Evolutionary conservation across 2,113 vertebrate species (phyloP).

Genomic region (Phocoena phocoena): DNA sequence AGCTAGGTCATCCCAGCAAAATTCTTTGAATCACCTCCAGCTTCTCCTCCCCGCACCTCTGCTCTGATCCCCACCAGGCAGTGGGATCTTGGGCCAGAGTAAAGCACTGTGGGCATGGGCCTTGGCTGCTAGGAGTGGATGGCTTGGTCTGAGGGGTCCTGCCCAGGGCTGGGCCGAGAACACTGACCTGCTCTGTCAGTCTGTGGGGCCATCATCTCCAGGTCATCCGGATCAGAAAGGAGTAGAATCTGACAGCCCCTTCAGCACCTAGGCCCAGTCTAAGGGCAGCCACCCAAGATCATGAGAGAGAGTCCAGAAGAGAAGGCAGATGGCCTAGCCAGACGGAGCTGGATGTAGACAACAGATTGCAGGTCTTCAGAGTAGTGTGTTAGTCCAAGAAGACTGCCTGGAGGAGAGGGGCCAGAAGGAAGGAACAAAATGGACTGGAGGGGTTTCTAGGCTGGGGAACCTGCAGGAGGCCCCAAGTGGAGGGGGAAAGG

Average conservation of each 20-base stretch:
- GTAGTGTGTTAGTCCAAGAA: not conserved
- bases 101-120: not conserved
- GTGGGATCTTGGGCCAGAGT: not conserved
- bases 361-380: not conserved
- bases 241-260: not conserved
- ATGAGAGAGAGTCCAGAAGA: not conserved
- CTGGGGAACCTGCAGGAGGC: not conserved
- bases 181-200: not conserved
- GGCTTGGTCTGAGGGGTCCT: not conserved
- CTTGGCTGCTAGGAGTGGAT: not conserved
- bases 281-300: not conserved
- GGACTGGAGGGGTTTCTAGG: not conserved
- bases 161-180: not conserved
- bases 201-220: not conserved
- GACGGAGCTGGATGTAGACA: not conserved
- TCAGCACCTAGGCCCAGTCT: not conserved
- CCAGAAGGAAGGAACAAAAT: not conserved
- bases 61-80: not conserved
- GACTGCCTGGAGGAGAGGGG: not conserved
- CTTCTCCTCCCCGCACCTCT: not conserved
- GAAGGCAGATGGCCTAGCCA: not conserved
- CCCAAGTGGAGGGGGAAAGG: not conserved
- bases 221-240: not conserved
- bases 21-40: not conserved
- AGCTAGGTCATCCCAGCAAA: slow-evolving; percentile 27